Conservation (phyloP, 2,797 vertebrate genomes). For the Margarornis squamiger region DNA sequence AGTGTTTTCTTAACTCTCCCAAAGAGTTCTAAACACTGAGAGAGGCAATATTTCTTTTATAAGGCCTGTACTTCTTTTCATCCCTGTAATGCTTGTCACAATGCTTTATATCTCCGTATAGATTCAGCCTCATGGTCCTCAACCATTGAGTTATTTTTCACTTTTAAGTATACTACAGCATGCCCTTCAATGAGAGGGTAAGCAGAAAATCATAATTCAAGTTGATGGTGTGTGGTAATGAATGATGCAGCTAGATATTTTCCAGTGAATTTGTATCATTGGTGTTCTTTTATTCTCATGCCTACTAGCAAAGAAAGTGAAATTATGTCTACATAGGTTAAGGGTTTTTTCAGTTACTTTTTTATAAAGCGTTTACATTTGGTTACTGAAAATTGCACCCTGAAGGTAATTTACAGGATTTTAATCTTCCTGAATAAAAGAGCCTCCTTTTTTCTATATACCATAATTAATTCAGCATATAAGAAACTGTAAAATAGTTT, state of each 20-base stretch:
- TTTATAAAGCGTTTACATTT: neutral
- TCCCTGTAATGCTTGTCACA: conserved; percentile 13
- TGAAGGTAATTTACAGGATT: neutral
- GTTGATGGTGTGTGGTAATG: neutral
- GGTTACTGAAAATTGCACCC: neutral
- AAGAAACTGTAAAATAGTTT: neutral
- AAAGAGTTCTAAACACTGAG: neutral
- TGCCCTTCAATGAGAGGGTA: neutral
- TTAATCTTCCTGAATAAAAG: neutral
- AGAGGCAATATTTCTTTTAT: neutral
- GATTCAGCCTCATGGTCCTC: neutral
- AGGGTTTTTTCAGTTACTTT: neutral
- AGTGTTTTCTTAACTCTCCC: neutral
- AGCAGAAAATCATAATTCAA: neutral
- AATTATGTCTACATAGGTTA: neutral
- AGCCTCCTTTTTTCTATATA: neutral
- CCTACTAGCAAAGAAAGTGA: neutral
- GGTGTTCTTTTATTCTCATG: neutral
- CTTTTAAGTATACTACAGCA: neutral
- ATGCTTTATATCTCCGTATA: conserved; percentile 17
- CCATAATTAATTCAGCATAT: neutral
- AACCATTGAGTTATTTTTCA: neutral
- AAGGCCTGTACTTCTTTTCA: neutral
- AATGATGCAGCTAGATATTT: neutral
- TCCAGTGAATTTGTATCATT: neutral